Evolutionary conservation across 1,140 invertebrate genomes (phyloP).

Genomic region (Brachionus sp.): DNA sequence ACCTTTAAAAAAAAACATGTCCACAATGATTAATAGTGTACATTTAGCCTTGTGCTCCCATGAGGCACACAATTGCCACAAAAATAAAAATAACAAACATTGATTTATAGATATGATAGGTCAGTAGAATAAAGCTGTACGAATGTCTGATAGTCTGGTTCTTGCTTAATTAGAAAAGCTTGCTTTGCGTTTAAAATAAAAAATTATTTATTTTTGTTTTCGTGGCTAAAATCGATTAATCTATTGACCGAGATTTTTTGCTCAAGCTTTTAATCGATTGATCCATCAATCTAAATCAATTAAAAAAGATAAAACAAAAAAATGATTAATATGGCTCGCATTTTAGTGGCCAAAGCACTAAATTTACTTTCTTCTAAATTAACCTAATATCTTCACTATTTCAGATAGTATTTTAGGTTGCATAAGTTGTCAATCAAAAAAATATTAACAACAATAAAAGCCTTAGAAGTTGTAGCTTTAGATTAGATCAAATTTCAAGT

Average conservation of each 20-base stretch:
- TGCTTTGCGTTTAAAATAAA: neutral
- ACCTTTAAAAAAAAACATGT: neutral
- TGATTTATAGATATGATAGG: slow-evolving; percentile 28
- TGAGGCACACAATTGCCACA: neutral
- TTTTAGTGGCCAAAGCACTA: neutral
- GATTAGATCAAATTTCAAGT: neutral
- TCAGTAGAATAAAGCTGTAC: neutral
- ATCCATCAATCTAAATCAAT: slow-evolving; percentile 42
- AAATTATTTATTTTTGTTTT: slow-evolving; percentile 37
- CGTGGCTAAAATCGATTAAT: slow-evolving; percentile 21
- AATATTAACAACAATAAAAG: neutral
- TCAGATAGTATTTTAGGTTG: neutral
- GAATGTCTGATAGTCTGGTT: neutral
- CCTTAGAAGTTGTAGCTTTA: neutral
- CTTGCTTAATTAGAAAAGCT: slow-evolving; percentile 28
- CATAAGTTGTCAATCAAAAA: slow-evolving; percentile 25
- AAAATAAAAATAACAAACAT: neutral
- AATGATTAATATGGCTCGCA: slow-evolving; percentile 20
- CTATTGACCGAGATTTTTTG: slow-evolving; percentile 23
- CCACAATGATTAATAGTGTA: neutral
- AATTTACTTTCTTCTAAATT: neutral
- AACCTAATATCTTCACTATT: neutral
- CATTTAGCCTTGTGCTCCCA: neutral
- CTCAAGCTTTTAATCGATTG: slow-evolving; percentile 12
- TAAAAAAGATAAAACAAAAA: slow-evolving; percentile 36